Evolutionary conservation across 2,797 vertebrate species (phyloP).

Genomic region (Takifugu ocellatus): DNA sequence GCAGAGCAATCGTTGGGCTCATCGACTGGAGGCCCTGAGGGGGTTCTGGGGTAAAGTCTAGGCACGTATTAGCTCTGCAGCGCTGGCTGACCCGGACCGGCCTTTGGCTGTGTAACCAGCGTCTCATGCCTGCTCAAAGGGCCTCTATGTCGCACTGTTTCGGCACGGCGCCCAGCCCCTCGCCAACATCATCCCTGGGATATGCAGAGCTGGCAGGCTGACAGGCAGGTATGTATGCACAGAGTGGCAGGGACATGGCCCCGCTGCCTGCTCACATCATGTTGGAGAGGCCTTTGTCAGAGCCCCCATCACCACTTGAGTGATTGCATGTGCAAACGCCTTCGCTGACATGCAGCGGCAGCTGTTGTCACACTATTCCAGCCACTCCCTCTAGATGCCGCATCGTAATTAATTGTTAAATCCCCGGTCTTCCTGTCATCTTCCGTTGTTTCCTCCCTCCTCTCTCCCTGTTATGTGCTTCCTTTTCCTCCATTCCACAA

Average conservation of each 20-base stretch:
- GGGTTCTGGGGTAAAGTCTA: conserved; percentile 52
- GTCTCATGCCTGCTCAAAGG: conserved; percentile 57
- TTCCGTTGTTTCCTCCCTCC: conserved; percentile 26
- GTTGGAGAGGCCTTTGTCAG: conserved; percentile 16
- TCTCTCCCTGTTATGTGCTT: conserved; percentile 37
- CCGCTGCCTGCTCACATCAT: conserved; percentile 20
- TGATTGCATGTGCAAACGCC: background rate
- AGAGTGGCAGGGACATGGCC: conserved; percentile 16
- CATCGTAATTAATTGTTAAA: conserved; percentile 53
- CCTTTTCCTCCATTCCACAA: conserved; percentile 13
- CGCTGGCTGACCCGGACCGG: conserved; percentile 55
- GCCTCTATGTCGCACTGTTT: conserved; percentile 22
- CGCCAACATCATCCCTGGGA: conserved; percentile 40
- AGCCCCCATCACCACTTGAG: background rate
- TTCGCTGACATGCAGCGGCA: background rate
- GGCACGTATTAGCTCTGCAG: conserved; percentile 55
- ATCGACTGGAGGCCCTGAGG: conserved; percentile 50
- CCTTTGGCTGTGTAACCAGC: conserved; percentile 35
- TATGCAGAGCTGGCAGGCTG: no score
- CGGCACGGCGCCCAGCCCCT: conserved; percentile 14
- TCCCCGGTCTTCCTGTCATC: conserved; percentile 46
- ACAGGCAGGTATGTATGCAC: no score
- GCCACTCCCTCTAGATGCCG: conserved; percentile 8
- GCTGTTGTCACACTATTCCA: background rate
- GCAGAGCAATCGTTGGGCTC: conserved; percentile 54